phyloP scores from a whole-genome alignment of 2,113 vertebrate species.

The Clarias gariepinus region DNA sequence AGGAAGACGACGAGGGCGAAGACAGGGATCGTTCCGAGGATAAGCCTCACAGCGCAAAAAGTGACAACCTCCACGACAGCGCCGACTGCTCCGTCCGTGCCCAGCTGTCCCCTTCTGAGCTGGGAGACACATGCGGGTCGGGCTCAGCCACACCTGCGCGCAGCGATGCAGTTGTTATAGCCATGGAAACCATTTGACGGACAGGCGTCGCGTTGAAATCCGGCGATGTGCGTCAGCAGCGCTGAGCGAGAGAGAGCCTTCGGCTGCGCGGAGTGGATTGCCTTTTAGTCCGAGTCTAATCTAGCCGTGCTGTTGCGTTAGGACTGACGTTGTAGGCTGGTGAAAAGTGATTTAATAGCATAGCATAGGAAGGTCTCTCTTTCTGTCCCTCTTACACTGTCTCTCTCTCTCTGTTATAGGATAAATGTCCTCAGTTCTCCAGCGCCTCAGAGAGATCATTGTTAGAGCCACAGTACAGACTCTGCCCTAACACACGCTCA shows the following conservation, averaged over 20 bases:
- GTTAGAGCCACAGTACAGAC: slow-evolving; percentile 9
- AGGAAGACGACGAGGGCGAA: slow-evolving; percentile 40
- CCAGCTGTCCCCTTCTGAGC: slow-evolving; percentile 38
- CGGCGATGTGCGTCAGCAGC: slow-evolving; percentile 6
- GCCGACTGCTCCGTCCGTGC: slow-evolving; percentile 60
- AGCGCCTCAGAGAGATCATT: slow-evolving; percentile 7
- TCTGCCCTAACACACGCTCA: background rate
- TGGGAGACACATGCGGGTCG: slow-evolving; percentile 39
- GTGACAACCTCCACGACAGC: slow-evolving; percentile 62
- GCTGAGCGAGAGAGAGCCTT: background rate
- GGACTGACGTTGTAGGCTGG: slow-evolving; percentile 13
- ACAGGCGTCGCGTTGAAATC: slow-evolving; percentile 19
- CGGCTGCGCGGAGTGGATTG: slow-evolving; percentile 8
- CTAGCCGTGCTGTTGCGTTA: slow-evolving; percentile 20
- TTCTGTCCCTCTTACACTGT: background rate
- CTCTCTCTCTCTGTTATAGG: slow-evolving; percentile 20
- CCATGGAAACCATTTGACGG: slow-evolving; percentile 66
- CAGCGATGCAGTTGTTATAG: slow-evolving; percentile 59
- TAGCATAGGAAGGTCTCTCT: slow-evolving; percentile 31
- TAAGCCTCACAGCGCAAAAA: background rate
- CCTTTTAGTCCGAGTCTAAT: slow-evolving; percentile 17
- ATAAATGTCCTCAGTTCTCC: slow-evolving; percentile 18
- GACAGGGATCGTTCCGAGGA: slow-evolving; percentile 30
- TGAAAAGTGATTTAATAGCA: slow-evolving; percentile 21
- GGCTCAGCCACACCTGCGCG: slow-evolving; percentile 48